Conservation (phyloP, 2,113 vertebrate genomes). For the zebrafish (Danio rerio) region DNA sequence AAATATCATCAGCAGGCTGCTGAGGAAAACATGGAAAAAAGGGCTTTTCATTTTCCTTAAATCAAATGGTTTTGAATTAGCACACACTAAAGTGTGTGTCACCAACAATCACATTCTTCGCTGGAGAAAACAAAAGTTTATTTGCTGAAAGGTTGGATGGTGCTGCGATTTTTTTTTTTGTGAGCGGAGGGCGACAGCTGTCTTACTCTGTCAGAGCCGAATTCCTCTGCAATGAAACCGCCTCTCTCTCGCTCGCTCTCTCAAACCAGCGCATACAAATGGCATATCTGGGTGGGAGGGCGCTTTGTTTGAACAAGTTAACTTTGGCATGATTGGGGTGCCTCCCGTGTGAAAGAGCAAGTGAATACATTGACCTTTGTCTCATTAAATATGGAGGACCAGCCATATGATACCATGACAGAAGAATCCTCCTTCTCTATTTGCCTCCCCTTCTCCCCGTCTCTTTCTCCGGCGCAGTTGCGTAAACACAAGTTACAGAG, state of each 20-base stretch:
- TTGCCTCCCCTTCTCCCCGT: conserved; percentile 56
- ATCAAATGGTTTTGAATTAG: conserved; percentile 14
- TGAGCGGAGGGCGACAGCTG: conserved; percentile 77
- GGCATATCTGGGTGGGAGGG: conserved; percentile 47
- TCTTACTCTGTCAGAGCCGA: conserved; percentile 73
- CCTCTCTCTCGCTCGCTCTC: conserved; percentile 46
- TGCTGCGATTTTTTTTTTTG: conserved; percentile 19
- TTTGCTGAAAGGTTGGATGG: conserved; percentile 51
- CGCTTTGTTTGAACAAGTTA: conserved; percentile 82
- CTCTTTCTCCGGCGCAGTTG: conserved; percentile 30
- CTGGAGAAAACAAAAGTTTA: conserved; percentile 27
- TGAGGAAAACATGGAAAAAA: conserved; percentile 4
- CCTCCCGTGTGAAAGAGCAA: conserved; percentile 87
- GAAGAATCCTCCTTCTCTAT: conserved; percentile 60
- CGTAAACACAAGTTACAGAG: conserved; percentile 39
- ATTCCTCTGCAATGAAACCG: conserved; percentile 77
- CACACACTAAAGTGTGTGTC: not conserved
- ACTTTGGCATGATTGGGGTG: conserved; percentile 91
- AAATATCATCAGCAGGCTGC: conserved; percentile 15
- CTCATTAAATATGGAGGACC: conserved; percentile 91
- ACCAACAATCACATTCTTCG: conserved; percentile 41
- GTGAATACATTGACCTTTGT: conserved; percentile 92
- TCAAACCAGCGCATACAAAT: conserved; percentile 55
- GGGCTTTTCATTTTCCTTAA: not conserved
- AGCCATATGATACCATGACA: conserved; percentile 82